Conservation (phyloP, 1,140 invertebrate genomes). For the Rhagoletis pomonella region DNA sequence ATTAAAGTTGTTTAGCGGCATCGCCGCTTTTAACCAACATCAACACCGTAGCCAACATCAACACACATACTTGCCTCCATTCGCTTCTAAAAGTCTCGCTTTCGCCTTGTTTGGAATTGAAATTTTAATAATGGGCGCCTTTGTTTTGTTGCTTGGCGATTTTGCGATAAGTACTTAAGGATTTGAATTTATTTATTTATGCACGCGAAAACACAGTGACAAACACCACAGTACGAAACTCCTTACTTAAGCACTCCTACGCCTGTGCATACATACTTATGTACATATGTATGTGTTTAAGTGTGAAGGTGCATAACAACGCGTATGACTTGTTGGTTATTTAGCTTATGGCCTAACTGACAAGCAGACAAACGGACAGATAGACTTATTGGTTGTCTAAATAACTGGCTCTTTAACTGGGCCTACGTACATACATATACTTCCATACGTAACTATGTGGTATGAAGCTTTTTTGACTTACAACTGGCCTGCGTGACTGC, state of each 20-base stretch:
- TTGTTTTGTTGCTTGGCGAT: slow-evolving; percentile 16
- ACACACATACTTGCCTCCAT: background rate
- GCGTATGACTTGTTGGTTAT: background rate
- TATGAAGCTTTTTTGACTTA: too few species aligned
- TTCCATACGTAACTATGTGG: too few species aligned
- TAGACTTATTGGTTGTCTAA: slow-evolving; percentile 8
- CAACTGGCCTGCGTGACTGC: background rate
- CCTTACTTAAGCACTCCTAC: background rate
- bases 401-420: slow-evolving; percentile 25
- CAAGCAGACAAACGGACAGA: background rate
- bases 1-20: slow-evolving; percentile 53
- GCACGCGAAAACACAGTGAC: background rate
- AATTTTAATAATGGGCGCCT: background rate
- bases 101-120: slow-evolving; percentile 26
- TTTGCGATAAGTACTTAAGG: slow-evolving; percentile 49
- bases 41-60: background rate
- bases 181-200: slow-evolving; percentile 45
- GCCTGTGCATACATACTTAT: too few species aligned
- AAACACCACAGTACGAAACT: background rate
- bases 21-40: slow-evolving; percentile 32
- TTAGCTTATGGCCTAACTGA: slow-evolving; percentile 12
- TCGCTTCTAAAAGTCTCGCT: background rate
- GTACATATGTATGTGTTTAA: background rate
- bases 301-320: background rate
- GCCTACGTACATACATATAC: background rate